phyloP scores from a whole-genome alignment of 2,888 invertebrate genomes.

The Pharmacophagus antenor region DNA sequence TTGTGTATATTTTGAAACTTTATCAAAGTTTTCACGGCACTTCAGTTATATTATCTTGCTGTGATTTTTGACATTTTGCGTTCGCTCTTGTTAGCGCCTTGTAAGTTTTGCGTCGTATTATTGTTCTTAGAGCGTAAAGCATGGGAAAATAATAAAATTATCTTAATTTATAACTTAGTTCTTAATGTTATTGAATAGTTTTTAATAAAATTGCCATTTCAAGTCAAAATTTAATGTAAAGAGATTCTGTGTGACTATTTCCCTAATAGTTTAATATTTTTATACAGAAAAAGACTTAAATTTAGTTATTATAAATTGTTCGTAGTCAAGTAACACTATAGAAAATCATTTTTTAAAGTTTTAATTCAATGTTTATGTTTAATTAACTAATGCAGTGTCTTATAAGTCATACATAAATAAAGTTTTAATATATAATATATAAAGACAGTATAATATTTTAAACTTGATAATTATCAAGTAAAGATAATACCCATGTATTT shows the following conservation, averaged over 20 bases:
- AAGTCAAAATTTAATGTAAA: constrained; percentile 25
- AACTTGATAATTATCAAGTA: background rate
- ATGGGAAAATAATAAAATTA: constrained; percentile 30
- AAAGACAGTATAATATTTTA: background rate
- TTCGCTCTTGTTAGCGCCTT: constrained; percentile 72
- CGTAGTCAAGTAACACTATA: background rate
- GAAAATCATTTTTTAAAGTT: background rate
- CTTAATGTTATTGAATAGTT: constrained; percentile 7
- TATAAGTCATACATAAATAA: background rate
- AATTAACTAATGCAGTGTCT: background rate
- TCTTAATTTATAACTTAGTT: constrained; percentile 32
- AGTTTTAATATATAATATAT: background rate
- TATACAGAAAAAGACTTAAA: background rate
- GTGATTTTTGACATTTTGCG: constrained; percentile 73
- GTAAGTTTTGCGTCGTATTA: constrained; percentile 77
- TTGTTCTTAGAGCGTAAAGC: constrained; percentile 47
- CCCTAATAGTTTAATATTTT: constrained; percentile 1
- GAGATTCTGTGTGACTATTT: constrained; percentile 2
- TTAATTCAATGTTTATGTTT: background rate
- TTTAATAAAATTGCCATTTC: constrained; percentile 10
- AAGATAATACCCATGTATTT: background rate
- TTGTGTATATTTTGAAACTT: constrained; percentile 62
- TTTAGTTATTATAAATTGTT: background rate
- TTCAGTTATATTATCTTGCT: constrained; percentile 73
- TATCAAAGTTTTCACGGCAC: constrained; percentile 58